A percentile compares a stretch with the other conserved stretches of the same genome.
These are phyloP conservation scores for Linepithema humile DNA, from an alignment of 1,140 invertebrate species.

Conservation along the genomic window DNA sequence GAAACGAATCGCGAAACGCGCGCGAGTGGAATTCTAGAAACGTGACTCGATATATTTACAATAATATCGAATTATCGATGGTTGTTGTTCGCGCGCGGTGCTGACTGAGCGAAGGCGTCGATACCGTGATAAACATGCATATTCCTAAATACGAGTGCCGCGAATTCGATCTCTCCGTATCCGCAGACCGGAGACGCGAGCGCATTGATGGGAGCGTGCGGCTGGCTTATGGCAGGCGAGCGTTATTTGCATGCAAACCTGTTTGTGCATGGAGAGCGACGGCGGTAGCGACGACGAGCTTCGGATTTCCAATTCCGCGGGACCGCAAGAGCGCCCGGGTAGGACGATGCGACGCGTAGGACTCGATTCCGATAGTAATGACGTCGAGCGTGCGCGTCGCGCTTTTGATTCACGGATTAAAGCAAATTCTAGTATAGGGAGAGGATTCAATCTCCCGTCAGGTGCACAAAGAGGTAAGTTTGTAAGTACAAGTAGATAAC, in stretches of 20 bases:
- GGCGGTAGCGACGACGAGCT: conserved; percentile 25
- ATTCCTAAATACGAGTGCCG: conserved; percentile 3
- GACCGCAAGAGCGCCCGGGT: conserved; percentile 36
- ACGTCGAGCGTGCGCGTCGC: not conserved
- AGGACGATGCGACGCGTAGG: not conserved
- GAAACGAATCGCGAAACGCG: not conserved
- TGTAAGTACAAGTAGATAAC: no score
- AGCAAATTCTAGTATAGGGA: not conserved
- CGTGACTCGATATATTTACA: not conserved
- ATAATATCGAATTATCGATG: not conserved
- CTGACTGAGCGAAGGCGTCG: not conserved
- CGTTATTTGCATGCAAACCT: conserved; percentile 71
- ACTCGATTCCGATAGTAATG: conserved; percentile 38
- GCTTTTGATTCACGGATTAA: conserved; percentile 17
- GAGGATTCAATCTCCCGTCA: not conserved
- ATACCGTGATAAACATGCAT: conserved; percentile 23
- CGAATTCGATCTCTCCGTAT: conserved; percentile 23
- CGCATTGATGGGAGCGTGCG: conserved; percentile 41
- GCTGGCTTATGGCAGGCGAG: conserved; percentile 63
- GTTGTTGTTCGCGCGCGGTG: not conserved
- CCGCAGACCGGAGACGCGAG: not conserved
- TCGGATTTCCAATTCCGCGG: conserved; percentile 65
- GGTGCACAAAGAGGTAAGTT: not conserved
- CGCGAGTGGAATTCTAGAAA: not conserved
- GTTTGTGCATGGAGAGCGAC: conserved; percentile 57